Evolutionary conservation across 2,888 invertebrate species (phyloP).

Genomic region (Tetragonisca angustula): DNA sequence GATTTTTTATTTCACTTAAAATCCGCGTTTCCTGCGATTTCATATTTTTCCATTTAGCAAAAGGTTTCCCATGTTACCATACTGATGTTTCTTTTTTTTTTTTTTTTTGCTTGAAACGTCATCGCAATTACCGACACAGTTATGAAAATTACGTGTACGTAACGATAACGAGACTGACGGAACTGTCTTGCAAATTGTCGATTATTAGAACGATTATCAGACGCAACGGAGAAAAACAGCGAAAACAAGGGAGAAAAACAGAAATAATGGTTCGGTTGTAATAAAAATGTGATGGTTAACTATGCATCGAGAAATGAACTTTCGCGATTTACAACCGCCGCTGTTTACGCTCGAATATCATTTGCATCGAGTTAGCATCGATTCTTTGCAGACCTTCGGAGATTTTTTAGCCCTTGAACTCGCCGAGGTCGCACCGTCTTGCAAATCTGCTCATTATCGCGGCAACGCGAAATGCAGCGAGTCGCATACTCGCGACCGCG

Average conservation of each 20-base stretch:
- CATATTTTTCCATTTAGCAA: too few species aligned
- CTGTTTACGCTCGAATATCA: neutral
- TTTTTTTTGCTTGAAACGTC: neutral
- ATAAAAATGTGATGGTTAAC: neutral
- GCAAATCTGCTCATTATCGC: conserved; percentile 36
- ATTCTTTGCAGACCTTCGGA: conserved; percentile 15
- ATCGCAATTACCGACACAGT: neutral
- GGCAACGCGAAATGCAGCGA: neutral
- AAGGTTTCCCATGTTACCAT: too few species aligned
- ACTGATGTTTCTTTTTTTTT: too few species aligned
- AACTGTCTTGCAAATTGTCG: neutral
- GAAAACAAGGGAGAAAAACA: neutral
- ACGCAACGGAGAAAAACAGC: too few species aligned
- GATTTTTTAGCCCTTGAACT: conserved; percentile 48
- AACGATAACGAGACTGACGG: neutral
- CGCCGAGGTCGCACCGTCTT: conserved; percentile 23
- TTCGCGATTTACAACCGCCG: neutral
- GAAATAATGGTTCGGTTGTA: neutral
- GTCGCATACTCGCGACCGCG: neutral
- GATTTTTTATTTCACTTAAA: too few species aligned
- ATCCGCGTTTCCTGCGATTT: too few species aligned
- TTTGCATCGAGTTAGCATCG: conserved; percentile 10
- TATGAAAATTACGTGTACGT: neutral
- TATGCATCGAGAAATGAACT: neutral
- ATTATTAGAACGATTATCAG: neutral